These are phyloP conservation scores for Percopsis transmontana DNA, from an alignment of 2,113 vertebrate genomes.

Conservation along the genomic window DNA sequence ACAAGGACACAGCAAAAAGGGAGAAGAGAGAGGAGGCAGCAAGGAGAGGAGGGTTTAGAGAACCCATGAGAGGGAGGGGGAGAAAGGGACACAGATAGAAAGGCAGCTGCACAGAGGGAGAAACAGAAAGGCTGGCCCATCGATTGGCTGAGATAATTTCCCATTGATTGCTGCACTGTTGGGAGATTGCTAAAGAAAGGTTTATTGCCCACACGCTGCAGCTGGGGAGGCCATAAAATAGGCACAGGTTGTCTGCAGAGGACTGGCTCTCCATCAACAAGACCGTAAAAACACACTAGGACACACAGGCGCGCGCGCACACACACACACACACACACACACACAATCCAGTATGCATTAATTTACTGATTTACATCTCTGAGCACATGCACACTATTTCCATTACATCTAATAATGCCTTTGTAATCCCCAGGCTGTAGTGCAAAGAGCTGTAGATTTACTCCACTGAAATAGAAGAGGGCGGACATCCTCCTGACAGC, in stretches of 20 bases:
- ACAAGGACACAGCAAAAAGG: constrained; percentile 3
- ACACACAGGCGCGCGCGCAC: constrained; percentile 14
- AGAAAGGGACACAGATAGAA: constrained; percentile 53
- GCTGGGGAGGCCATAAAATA: constrained; percentile 73
- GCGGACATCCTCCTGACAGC: constrained; percentile 57
- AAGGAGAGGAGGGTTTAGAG: constrained; percentile 60
- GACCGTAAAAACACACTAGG: constrained; percentile 39
- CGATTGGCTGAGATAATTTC: constrained; percentile 80
- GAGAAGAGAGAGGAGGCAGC: constrained; percentile 62
- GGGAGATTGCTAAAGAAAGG: constrained; percentile 76
- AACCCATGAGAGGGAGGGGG: constrained; percentile 14
- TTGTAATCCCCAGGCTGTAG: constrained; percentile 50
- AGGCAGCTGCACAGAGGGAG: constrained; percentile 48
- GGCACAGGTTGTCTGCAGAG: constrained; percentile 68
- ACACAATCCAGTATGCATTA: constrained; percentile 17
- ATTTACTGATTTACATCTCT: constrained; percentile 40
- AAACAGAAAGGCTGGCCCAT: constrained; percentile 72
- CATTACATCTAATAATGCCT: constrained; percentile 47
- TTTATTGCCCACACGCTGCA: constrained; percentile 80
- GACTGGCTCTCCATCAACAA: constrained; percentile 60
- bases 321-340: constrained; percentile 8
- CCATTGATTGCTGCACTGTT: constrained; percentile 82
- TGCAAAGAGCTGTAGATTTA: constrained; percentile 56
- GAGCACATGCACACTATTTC: constrained; percentile 39
- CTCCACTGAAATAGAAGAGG: constrained; percentile 49